These are phyloP conservation scores for Macrochelys suwanniensis DNA, from an alignment of 2,797 vertebrate genomes.

Conservation along the genomic window DNA sequence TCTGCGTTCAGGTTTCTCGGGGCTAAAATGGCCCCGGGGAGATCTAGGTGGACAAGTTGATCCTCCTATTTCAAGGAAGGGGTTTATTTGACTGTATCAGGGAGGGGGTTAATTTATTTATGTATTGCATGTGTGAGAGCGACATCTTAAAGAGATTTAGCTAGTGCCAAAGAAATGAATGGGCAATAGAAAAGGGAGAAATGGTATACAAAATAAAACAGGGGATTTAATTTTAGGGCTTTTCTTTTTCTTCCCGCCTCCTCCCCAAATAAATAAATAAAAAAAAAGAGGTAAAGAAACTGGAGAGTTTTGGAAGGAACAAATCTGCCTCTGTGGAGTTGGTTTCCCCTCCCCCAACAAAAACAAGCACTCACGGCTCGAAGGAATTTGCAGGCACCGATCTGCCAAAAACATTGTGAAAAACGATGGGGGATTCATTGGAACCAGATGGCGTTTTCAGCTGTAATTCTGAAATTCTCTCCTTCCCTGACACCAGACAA, in stretches of 20 bases:
- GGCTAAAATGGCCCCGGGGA: background rate
- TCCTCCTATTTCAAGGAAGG: background rate
- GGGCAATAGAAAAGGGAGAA: conserved; percentile 22
- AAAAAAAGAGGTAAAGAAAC: conserved; percentile 79
- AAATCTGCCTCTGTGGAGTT: conserved; percentile 86
- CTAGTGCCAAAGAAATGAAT: conserved; percentile 71
- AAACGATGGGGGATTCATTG: conserved; percentile 87
- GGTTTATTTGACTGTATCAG: background rate
- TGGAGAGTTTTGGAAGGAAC: conserved; percentile 84
- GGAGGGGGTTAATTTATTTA: conserved; percentile 48
- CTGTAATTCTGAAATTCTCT: conserved; percentile 83
- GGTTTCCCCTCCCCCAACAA: conserved; percentile 91
- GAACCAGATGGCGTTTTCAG: conserved; percentile 88
- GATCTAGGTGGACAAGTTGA: background rate
- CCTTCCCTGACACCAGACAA: conserved; percentile 82
- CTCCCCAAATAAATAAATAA: background rate
- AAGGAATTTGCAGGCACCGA: conserved; percentile 87
- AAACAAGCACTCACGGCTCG: conserved; percentile 87
- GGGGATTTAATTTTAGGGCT: conserved; percentile 45
- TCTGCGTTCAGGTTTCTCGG: background rate
- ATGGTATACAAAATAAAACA: conserved; percentile 48
- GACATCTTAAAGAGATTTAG: conserved; percentile 44
- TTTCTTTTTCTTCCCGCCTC: background rate
- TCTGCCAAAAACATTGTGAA: conserved; percentile 88
- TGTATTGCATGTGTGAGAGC: conserved; percentile 72